Conservation (phyloP, 2,888 invertebrate genomes). For the Cryptocheilus praepositus region DNA sequence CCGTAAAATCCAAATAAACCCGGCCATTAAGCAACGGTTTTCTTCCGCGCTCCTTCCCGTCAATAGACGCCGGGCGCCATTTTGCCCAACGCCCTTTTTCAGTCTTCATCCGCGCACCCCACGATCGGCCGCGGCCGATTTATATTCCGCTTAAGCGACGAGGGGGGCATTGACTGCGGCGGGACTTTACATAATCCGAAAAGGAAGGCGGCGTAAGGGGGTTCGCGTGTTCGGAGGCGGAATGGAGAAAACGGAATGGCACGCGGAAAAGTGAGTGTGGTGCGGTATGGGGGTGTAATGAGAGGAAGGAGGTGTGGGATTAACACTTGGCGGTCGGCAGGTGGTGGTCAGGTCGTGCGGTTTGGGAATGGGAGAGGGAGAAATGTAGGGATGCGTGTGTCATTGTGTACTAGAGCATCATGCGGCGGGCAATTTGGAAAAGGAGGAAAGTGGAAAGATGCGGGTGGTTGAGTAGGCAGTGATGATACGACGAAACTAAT, state of each 20-base stretch:
- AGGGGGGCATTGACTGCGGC: conserved; percentile 22
- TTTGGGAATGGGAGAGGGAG: too few species aligned
- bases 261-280: background rate
- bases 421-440: too few species aligned
- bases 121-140: conserved; percentile 30
- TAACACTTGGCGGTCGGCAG: background rate
- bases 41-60: conserved; percentile 21
- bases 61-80: conserved; percentile 37
- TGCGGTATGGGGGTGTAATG: too few species aligned
- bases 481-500: too few species aligned
- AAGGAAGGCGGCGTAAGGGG: background rate
- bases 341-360: background rate
- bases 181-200: conserved; percentile 29
- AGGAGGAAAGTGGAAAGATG: too few species aligned
- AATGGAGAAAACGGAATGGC: background rate
- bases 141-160: conserved; percentile 35
- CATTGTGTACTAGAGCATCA: too few species aligned
- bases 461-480: too few species aligned
- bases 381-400: too few species aligned
- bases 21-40: conserved; percentile 28
- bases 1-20: conserved; percentile 38
- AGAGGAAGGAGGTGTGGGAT: background rate
- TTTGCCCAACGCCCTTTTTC: background rate
- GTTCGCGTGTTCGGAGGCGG: background rate
- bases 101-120: background rate